Base-by-base conservation (phyloP, 2,888 invertebrate species). In the Nebria brevicollis region DNA sequence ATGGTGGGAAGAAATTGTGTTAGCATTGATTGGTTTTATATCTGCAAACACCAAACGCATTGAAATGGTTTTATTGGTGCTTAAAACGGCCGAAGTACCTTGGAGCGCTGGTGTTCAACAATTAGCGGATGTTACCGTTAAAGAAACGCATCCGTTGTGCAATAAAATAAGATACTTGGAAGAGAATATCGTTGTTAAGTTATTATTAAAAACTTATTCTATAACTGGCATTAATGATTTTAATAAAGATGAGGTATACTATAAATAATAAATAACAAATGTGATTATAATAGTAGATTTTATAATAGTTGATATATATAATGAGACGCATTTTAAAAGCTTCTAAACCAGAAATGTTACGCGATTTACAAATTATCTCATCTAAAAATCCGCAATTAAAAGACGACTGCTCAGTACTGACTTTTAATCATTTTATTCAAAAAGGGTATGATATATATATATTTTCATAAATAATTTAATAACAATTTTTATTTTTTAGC, bases 201-300 rank as follows among this genome's bases (percentile, higher is more conserved):
- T 89, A 20, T 87, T 91, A 70, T 85, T 90, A 66, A 90, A 89
- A 74, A 90, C 90, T 83, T 81, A 81, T 74, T 89, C 89, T 81
- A 88, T 88, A 34, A 89, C 89, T 82, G 87, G 87, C 68, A 86
- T 89, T 43, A 85, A 87, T 20, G 86, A 87, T 25, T 83, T 86
- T 43, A 86, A 85, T 66, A 79, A 85, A 20, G 82, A 83, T 41
- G 85, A 87, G 84, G 89, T 89, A 34, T 34, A 34, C 34, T 34
- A 34, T 4, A 34, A 34, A 2, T 34, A 34, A 34, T 34, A 34
- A 34, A 34, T 2, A 4, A 34, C 1, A 34, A 34, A 34, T 34
- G 34, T 0, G 34, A 34, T 34, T 20, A 20, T 20, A 20, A 54
- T 7, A 54, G 15, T 82, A 78, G 76, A 79, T 82, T 73, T 85